Evolutionary conservation across 1,140 invertebrate genomes (phyloP), one percentile per base, ranked within the genome.

Genomic region (Coenobita brevimanus): DNA sequence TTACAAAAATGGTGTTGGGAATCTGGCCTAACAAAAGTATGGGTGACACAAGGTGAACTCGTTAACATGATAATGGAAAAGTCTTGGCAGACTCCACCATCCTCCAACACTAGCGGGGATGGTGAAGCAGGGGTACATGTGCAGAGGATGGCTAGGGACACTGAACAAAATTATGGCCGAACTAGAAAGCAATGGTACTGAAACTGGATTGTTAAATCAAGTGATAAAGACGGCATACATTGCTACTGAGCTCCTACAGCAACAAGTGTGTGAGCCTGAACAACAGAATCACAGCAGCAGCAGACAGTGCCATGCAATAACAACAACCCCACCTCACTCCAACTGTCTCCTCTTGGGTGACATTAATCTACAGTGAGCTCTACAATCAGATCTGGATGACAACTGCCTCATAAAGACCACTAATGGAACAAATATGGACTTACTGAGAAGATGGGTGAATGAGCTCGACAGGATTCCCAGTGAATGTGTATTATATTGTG

Each of bases 121-220:
- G 62, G 33, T 64, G 21, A n/a, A 64, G 3, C n/a, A 64, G 62
- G 33, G 3, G 33, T 30, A 64, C 62, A 64, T n/a, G n/a, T 64
- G 33, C 62, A 64, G n/a, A 64, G 62, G 62, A 64, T 64, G n/a
- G n/a, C 62, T 21, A 64, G 33, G 62, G 62, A 64, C 62, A n/a
- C 33, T 64, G 33, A 30, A 64, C n/a, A 21, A n/a, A 24, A 64
- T 64, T 30, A 64, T 24, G 33, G n/a, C 62, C 33, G 33, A 64
- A 3, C 62, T 64, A 64, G 33, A 64, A 21, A 64, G 6, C n/a
- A 64, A 64, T n/a, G 62, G 33, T 30, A 64, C n/a, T 30, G 62
- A 64, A 64, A 64, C 33, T 64, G 62, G 33, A 64, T 30, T 64
- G 3, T 21, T 64, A 21, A 64, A 64, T 21, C n/a, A 24, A 30